phyloP scores from a whole-genome alignment of 2,113 vertebrate genomes.

The Dryoscopus gambensis region DNA sequence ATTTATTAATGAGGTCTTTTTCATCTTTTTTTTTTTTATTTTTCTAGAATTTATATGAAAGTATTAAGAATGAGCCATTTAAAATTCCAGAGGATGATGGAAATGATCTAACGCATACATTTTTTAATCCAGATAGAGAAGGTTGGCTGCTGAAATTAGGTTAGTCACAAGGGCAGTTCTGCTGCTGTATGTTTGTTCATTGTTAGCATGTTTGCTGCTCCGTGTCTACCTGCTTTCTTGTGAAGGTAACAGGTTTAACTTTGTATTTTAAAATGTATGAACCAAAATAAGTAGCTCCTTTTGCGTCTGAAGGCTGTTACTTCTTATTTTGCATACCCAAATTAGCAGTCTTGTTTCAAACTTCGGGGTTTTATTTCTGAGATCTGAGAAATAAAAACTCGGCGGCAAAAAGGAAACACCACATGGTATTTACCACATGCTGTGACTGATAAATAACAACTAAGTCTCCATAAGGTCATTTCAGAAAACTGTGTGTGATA shows the following conservation, averaged over 20 bases:
- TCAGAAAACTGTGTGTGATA: constrained; percentile 23
- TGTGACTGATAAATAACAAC: neutral
- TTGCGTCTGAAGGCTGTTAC: neutral
- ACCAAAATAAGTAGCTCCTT: neutral
- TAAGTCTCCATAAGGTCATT: neutral
- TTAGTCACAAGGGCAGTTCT: constrained; percentile 64
- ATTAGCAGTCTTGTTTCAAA: neutral
- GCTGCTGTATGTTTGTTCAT: neutral
- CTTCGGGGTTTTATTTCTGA: neutral
- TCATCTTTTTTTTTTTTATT: neutral
- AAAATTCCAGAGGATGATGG: constrained; percentile 99
- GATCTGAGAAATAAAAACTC: neutral
- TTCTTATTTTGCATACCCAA: neutral
- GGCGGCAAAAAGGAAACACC: neutral
- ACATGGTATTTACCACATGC: neutral
- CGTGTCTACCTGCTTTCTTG: neutral
- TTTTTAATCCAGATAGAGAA: constrained; percentile 98
- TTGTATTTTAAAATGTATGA: neutral
- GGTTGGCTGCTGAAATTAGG: constrained; percentile 98
- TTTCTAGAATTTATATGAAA: constrained; percentile 94
- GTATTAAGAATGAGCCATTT: constrained; percentile 98
- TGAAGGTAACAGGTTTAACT: neutral
- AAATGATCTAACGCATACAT: constrained; percentile 96
- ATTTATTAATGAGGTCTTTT: neutral
- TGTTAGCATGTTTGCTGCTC: neutral